Evolutionary conservation across 2,888 invertebrate species (phyloP), one percentile per base, ranked within the genome.

Genomic region (Orgyia antiqua): DNA sequence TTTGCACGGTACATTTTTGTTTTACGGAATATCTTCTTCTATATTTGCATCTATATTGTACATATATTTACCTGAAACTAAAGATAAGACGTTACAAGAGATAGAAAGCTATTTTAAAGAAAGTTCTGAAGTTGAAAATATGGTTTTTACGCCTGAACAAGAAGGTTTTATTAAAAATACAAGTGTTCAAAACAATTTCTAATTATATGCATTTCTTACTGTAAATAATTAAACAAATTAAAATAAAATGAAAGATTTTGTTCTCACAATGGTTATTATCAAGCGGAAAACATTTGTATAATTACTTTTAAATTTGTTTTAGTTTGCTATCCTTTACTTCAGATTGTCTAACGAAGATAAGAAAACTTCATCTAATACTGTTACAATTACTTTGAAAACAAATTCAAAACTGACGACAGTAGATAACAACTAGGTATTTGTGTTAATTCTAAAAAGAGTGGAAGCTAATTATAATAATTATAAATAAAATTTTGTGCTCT

Each of bases 21-120:
- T 67, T 38, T 67, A 62, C 17, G 67, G 46, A 1, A 26, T 62
- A 28, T 58, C 63, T 13, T 56, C 64, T 13, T 56, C 65, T 6
- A 29, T 64, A 42, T 67, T 59, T 42, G 52, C 57, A 34, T 30
- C 60, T 24, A 48, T 62, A 29, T 44, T 63, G 32, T 67, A 58
- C 30, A 61, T 51, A 49, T 65, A 56, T 46, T 49, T 67, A 27
- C 67, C 67, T 18, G 67, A 67, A 53, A 66, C 67, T 5, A 68
- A 70, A 53, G 68, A 68, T 36, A 69, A 65, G 47, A 63, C 66
- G 10, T 28, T 67, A 27, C 53, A 59, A 48, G 67, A 70, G 47
- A 70, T 70, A 30, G 66, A 69, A 37, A 47, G 47, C 36, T 64
- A 50, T 51, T 66, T 66, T 29, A 55, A 51, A 31, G 53, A 56